Evolutionary conservation across 2,888 invertebrate species (phyloP).

Genomic region (Abscondita cerata): DNA sequence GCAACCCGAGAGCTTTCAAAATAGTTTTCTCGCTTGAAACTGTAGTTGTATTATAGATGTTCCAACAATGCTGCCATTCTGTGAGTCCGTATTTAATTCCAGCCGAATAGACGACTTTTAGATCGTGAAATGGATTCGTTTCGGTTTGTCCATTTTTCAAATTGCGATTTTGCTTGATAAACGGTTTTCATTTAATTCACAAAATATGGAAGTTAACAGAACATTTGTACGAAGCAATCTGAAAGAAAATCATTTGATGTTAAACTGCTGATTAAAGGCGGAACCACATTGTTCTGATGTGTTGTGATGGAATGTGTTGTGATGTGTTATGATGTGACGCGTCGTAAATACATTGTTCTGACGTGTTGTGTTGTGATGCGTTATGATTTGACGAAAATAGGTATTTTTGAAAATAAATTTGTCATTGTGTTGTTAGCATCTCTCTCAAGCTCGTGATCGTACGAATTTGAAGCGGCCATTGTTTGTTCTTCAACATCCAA

Average conservation of each 20-base stretch:
- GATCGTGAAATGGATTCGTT: conserved; percentile 72
- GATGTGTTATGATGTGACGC: too few species aligned
- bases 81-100: conserved; percentile 73
- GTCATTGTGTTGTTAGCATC: too few species aligned
- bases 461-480: too few species aligned
- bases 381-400: too few species aligned
- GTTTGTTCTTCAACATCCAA: too few species aligned
- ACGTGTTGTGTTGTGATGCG: too few species aligned
- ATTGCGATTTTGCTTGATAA: conserved; percentile 71
- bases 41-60: conserved; percentile 69
- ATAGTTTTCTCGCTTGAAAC: conserved; percentile 76
- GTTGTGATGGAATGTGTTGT: too few species aligned
- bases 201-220: conserved; percentile 74
- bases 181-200: conserved; percentile 75
- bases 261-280: too few species aligned
- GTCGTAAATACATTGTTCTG: too few species aligned
- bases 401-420: too few species aligned
- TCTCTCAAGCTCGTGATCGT: too few species aligned
- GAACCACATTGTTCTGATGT: too few species aligned
- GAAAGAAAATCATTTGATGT: conserved; percentile 39
- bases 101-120: conserved; percentile 71
- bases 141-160: conserved; percentile 74
- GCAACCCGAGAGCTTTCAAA: conserved; percentile 75
- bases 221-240: conserved; percentile 78
- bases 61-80: conserved; percentile 83